Percentiles rank a stretch among this genome's conserved stretches.
Conservation (phyloP, 2,888 invertebrate genomes). For the Pimpla rufipes region DNA sequence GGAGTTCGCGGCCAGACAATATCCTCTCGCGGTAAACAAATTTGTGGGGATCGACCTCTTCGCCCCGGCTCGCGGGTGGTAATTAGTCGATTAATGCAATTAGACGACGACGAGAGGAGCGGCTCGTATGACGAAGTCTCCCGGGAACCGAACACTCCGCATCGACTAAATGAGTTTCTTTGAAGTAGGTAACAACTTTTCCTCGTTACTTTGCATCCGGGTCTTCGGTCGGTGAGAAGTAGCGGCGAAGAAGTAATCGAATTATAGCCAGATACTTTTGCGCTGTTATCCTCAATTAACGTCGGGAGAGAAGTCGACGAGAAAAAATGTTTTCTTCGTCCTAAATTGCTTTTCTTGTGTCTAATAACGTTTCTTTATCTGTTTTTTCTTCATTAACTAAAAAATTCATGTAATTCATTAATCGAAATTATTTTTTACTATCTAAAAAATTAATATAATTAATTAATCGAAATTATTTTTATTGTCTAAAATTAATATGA, state of each 20-base stretch:
- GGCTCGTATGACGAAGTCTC: conserved; percentile 27
- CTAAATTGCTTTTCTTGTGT: too few relatives aligned
- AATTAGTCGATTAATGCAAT: conserved; percentile 76
- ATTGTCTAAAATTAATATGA: too few relatives aligned
- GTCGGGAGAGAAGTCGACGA: too few relatives aligned
- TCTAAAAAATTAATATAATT: not conserved
- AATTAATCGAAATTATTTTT: too few relatives aligned
- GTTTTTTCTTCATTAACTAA: too few relatives aligned
- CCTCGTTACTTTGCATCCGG: not conserved
- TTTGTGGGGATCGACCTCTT: conserved; percentile 66
- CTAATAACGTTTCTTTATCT: too few relatives aligned
- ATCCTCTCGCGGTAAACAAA: conserved; percentile 72
- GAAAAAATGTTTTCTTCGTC: too few relatives aligned
- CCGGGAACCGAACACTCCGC: not conserved
- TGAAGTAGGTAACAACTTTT: conserved; percentile 12
- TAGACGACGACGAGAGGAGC: conserved; percentile 61
- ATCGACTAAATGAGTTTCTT: conserved; percentile 43
- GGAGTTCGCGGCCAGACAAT: conserved; percentile 26
- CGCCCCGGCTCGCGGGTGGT: conserved; percentile 51
- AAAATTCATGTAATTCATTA: too few relatives aligned
- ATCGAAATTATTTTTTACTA: not conserved
- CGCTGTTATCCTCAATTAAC: not conserved
- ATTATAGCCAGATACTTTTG: not conserved
- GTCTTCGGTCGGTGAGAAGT: not conserved
- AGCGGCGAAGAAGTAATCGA: not conserved